Conservation (phyloP, 2,888 invertebrate species). For the Thecophora atra region DNA sequence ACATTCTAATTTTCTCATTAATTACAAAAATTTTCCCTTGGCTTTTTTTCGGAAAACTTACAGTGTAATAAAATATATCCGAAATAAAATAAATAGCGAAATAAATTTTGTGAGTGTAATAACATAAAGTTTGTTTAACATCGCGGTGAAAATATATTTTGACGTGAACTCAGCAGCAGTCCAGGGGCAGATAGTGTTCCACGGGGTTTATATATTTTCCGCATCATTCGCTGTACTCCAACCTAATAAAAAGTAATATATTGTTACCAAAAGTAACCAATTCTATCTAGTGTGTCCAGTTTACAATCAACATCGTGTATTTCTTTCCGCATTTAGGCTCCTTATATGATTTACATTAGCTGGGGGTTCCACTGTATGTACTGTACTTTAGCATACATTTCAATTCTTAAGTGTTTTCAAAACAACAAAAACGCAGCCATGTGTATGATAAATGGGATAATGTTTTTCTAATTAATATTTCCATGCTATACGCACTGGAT, state of each 20-base stretch:
- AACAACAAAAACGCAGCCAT: background rate
- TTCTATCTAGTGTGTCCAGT: background rate
- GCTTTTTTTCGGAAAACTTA: constrained; percentile 14
- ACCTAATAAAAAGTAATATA: constrained; percentile 6
- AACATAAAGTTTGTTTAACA: constrained; percentile 39
- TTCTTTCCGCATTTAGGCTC: background rate
- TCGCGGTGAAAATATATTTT: constrained; percentile 44
- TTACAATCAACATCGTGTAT: background rate
- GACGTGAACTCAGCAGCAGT: constrained; percentile 45
- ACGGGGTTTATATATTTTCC: constrained; percentile 44
- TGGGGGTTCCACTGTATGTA: constrained; percentile 51
- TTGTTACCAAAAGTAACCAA: background rate
- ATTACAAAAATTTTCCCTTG: constrained; percentile 13
- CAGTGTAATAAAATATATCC: constrained; percentile 34
- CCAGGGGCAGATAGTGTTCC: constrained; percentile 37
- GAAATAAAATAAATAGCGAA: constrained; percentile 17
- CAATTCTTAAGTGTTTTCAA: background rate
- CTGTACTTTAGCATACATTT: constrained; percentile 46
- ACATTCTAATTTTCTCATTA: constrained; percentile 26
- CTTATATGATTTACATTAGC: background rate
- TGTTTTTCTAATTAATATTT: background rate
- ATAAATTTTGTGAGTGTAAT: constrained; percentile 23
- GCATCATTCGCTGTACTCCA: constrained; percentile 42
- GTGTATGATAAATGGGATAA: background rate
- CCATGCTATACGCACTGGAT: background rate